phyloP scores from a whole-genome alignment of 2,113 vertebrate species.

The Trogon surrucura region DNA sequence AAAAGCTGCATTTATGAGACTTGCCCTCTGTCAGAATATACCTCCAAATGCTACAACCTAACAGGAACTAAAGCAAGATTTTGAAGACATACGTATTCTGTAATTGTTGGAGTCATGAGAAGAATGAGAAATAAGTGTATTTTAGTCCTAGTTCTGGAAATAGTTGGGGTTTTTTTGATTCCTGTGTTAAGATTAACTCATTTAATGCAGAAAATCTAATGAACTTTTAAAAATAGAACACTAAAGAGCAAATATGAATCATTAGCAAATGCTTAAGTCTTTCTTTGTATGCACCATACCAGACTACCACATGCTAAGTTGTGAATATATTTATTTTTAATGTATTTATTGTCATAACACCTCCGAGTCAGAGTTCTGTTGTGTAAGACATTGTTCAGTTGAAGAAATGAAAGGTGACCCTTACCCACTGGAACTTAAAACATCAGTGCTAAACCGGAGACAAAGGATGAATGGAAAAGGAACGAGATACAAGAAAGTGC shows the following conservation, averaged over 20 bases:
- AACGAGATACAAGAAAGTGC: not conserved
- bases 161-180: not conserved
- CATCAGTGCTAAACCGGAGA: not conserved
- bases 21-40: not conserved
- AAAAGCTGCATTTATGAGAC: constrained; percentile 3
- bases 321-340: not conserved
- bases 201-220: not conserved
- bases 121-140: not conserved
- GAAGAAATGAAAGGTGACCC: not conserved
- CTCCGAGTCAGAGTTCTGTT: not conserved
- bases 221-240: not conserved
- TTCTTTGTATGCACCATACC: not conserved
- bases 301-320: not conserved
- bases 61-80: not conserved
- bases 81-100: not conserved
- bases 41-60: not conserved
- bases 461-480: not conserved
- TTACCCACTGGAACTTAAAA: not conserved
- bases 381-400: not conserved
- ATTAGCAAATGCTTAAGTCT: not conserved
- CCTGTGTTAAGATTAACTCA: not conserved
- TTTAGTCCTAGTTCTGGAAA: not conserved
- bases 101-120: not conserved
- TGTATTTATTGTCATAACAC: not conserved
- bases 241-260: not conserved